Conservation (phyloP, 2,888 invertebrate genomes). For the Drosophila recens region DNA sequence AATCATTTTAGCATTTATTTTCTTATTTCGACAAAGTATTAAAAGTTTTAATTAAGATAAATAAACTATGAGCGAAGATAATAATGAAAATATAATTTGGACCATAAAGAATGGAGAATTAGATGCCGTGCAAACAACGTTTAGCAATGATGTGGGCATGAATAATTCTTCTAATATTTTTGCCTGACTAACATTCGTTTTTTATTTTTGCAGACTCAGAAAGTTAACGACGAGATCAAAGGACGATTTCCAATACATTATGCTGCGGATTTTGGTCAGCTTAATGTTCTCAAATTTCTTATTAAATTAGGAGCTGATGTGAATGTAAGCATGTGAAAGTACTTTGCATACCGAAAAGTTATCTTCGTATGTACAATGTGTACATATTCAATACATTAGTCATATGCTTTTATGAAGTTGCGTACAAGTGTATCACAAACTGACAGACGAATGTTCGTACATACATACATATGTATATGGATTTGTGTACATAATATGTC, state of each 20-base stretch:
- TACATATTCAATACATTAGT: slow-evolving; percentile 9
- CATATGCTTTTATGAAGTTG: not conserved
- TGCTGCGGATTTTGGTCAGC: slow-evolving; percentile 98
- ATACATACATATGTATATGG: not conserved
- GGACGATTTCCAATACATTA: slow-evolving; percentile 96
- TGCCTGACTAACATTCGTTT: slow-evolving; percentile 8
- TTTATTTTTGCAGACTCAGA: slow-evolving; percentile 88
- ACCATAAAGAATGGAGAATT: slow-evolving; percentile 97
- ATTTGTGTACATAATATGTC: not conserved
- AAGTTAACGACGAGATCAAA: slow-evolving; percentile 94
- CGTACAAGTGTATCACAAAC: not conserved
- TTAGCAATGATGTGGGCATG: slow-evolving; percentile 80
- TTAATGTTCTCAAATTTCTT: slow-evolving; percentile 94
- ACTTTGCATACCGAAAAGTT: not conserved
- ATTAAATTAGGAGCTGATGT: slow-evolving; percentile 96
- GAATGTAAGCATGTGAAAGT: slow-evolving; percentile 89
- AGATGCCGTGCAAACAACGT: slow-evolving; percentile 94
- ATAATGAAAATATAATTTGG: slow-evolving; percentile 89
- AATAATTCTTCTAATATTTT: slow-evolving; percentile 82
- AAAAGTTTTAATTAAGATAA: slow-evolving; percentile 9
- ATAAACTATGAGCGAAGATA: slow-evolving; percentile 61
- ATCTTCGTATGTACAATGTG: slow-evolving; percentile 1
- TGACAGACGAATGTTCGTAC: not conserved
- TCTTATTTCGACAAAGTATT: slow-evolving; percentile 28
- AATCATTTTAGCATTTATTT: slow-evolving; percentile 14